Evolutionary conservation across 2,888 invertebrate genomes (phyloP).

Genomic region (Ochropleura leucogaster): DNA sequence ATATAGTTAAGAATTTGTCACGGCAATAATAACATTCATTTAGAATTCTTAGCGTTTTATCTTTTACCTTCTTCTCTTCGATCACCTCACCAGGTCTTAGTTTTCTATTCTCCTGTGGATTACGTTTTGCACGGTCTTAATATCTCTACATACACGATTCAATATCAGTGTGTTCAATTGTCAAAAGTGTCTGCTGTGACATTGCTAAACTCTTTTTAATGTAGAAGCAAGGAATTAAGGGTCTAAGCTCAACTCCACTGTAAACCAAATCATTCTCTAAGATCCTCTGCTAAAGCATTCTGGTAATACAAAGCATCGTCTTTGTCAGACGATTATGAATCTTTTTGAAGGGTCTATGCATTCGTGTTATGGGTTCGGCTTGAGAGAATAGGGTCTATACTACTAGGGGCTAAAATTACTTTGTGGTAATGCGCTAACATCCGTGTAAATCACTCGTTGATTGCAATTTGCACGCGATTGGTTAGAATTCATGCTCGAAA

Average conservation of each 20-base stretch:
- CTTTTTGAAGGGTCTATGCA: conserved; percentile 76
- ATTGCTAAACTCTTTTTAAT: conserved; percentile 76
- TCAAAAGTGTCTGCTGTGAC: conserved; percentile 76
- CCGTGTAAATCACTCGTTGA: conserved; percentile 67
- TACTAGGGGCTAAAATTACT: conserved; percentile 77
- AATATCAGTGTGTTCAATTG: conserved; percentile 74
- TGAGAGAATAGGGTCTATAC: conserved; percentile 88
- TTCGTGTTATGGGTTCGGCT: conserved; percentile 89
- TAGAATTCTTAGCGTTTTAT: conserved; percentile 82
- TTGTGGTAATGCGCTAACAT: conserved; percentile 69
- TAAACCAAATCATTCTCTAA: conserved; percentile 74
- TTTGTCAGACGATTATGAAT: conserved; percentile 80
- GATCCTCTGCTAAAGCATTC: conserved; percentile 81
- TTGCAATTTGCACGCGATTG: conserved; percentile 53
- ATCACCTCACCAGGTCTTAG: conserved; percentile 98
- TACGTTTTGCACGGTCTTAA: conserved; percentile 88
- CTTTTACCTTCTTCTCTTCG: conserved; percentile 98
- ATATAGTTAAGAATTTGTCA: conserved; percentile 87
- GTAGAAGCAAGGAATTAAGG: conserved; percentile 86
- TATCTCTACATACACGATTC: conserved; percentile 80
- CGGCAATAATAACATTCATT: conserved; percentile 89
- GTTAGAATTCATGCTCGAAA: conserved; percentile 63
- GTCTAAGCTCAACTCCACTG: conserved; percentile 81
- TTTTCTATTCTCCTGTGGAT: conserved; percentile 95
- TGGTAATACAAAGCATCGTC: conserved; percentile 81